Evolutionary conservation across 2,797 vertebrate genomes (phyloP).

Genomic region (Macropus fuliginosus): DNA sequence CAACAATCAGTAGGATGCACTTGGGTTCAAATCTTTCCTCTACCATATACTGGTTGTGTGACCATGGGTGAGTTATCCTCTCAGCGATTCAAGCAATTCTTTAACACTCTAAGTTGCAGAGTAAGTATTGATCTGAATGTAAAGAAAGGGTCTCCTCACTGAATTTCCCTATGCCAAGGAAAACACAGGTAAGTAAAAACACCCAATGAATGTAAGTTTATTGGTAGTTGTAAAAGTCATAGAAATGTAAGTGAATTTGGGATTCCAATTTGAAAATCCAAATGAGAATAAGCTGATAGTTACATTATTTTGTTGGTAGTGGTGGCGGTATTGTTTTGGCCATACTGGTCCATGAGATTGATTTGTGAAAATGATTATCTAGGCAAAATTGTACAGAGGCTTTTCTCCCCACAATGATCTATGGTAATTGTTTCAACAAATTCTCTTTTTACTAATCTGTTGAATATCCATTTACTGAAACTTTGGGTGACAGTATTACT

Average conservation of each 20-base stretch:
- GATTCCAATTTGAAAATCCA: background rate
- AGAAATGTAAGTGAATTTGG: background rate
- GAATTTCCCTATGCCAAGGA: background rate
- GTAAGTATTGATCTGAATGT: background rate
- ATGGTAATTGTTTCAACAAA: background rate
- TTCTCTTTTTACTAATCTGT: background rate
- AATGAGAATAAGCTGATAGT: background rate
- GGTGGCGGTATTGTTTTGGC: background rate
- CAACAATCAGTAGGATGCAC: background rate
- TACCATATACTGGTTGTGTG: background rate
- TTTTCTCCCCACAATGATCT: background rate
- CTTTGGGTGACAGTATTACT: background rate
- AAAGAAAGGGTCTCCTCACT: background rate
- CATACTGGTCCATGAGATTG: background rate
- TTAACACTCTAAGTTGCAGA: background rate
- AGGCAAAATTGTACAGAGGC: background rate
- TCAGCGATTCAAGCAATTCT: background rate
- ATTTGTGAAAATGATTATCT: background rate
- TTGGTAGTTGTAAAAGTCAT: background rate
- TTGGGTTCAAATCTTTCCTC: background rate
- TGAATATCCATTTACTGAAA: background rate
- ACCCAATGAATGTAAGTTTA: background rate
- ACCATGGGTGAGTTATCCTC: background rate
- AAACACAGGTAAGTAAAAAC: background rate
- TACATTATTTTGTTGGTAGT: background rate